Conservation (phyloP, 2,888 invertebrate genomes). For the Drosophila vallismaia region DNA sequence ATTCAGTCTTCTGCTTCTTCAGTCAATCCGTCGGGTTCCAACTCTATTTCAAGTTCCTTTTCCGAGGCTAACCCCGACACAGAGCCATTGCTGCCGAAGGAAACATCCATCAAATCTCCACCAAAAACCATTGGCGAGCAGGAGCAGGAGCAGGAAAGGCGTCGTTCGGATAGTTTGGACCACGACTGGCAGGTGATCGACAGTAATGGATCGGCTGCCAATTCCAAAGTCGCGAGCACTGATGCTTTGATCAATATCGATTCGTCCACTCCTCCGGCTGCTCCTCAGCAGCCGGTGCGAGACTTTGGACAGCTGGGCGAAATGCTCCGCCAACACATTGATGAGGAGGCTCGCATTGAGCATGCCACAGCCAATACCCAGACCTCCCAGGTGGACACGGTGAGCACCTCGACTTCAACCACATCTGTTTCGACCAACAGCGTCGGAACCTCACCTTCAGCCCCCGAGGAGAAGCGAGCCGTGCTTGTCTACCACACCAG, state of each 20-base stretch:
- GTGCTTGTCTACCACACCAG: constrained; percentile 75
- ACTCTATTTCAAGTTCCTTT: constrained; percentile 16
- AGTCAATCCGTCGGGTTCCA: not conserved
- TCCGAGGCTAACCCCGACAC: constrained; percentile 20
- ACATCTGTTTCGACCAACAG: constrained; percentile 54
- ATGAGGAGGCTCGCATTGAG: constrained; percentile 62
- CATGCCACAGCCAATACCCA: constrained; percentile 52
- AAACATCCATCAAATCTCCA: not conserved
- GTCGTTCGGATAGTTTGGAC: constrained; percentile 69
- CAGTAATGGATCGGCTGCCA: constrained; percentile 45
- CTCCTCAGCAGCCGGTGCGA: constrained; percentile 31
- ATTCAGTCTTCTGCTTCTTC: constrained; percentile 5
- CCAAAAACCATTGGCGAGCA: constrained; percentile 6
- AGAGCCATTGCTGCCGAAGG: constrained; percentile 16
- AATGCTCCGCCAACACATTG: constrained; percentile 74
- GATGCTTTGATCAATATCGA: constrained; percentile 61
- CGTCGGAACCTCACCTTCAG: constrained; percentile 47
- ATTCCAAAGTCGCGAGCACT: constrained; percentile 26
- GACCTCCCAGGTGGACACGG: constrained; percentile 53
- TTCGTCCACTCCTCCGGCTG: constrained; percentile 23
- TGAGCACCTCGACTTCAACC: constrained; percentile 69
- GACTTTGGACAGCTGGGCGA: constrained; percentile 73
- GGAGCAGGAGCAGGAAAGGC: constrained; percentile 27
- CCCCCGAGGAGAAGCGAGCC: constrained; percentile 61
- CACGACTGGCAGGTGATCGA: constrained; percentile 82